phyloP scores from a whole-genome alignment of 2,888 invertebrate genomes.

The Meteorus cinctellus region DNA sequence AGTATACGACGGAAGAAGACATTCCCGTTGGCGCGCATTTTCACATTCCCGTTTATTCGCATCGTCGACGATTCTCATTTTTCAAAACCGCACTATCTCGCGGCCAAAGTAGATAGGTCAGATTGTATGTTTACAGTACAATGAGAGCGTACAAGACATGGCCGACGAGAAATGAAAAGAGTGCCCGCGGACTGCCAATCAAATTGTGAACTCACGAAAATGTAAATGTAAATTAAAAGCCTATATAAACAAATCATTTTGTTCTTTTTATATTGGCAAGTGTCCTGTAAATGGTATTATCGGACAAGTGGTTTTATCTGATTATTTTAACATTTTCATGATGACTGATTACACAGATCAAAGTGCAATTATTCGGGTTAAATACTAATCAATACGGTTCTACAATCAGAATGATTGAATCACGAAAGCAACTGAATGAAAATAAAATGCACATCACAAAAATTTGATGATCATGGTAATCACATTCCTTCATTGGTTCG shows the following conservation, averaged over 20 bases:
- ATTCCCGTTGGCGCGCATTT: slow-evolving; percentile 16
- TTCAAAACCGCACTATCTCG: slow-evolving; percentile 51
- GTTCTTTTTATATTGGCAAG: too few species aligned
- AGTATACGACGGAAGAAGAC: not conserved
- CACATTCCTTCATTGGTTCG: too few species aligned
- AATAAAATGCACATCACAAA: not conserved
- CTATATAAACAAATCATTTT: too few species aligned
- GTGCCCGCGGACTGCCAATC: slow-evolving; percentile 59
- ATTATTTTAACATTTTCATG: too few species aligned
- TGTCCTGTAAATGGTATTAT: too few species aligned
- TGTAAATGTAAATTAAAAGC: slow-evolving; percentile 62
- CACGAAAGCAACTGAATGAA: too few species aligned
- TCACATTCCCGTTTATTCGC: slow-evolving; percentile 45
- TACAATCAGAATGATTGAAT: too few species aligned
- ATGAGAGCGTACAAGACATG: not conserved
- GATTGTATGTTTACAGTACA: slow-evolving; percentile 23
- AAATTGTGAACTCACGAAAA: slow-evolving; percentile 71
- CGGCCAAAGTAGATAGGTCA: slow-evolving; percentile 43
- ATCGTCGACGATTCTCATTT: slow-evolving; percentile 53
- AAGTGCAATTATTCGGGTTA: too few species aligned
- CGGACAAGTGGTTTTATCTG: too few species aligned
- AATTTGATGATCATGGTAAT: not conserved
- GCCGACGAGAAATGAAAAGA: slow-evolving; percentile 37
- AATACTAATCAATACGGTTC: too few species aligned
- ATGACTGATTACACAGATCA: too few species aligned